Base-by-base conservation (phyloP, 2,113 vertebrate species). In the Synodontis membranacea region DNA sequence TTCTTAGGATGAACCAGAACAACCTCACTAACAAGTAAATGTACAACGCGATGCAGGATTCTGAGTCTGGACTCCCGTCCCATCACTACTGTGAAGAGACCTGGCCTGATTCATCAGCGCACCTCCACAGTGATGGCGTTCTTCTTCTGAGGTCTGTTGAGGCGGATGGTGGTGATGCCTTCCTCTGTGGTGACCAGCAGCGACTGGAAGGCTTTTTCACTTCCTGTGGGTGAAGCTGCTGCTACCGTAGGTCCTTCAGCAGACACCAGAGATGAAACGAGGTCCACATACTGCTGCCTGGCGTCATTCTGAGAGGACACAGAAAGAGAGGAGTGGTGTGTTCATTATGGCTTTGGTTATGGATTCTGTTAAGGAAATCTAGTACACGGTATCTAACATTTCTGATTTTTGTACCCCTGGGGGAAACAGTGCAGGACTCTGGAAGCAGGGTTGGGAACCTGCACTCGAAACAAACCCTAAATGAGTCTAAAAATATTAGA, bases 41-140 rank as follows among this genome's bases (percentile, higher is more conserved):
- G 25, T 62, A 28, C 5, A n/a, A n/a, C 60, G 4, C 1, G 60
- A 31, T 4, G 28, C 28, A 64, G 28, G 9, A 64, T 34, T 17
- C 2, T 34, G n/a, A 12, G 25, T 62, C 31, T 17, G 62, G 34
- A 21, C 37, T 8, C 11, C 14, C 31, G n/a, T 39, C 66, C 5
- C 17, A 6, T 37, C 64, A n/a, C n/a, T 14, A 14, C 28, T 62
- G 8, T n/a, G 10, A 62, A n/a, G 28, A 34, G 31, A 31, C 64
- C 64, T 62, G 58, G 25, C 11, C 12, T 17, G 23, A 54, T 12
- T 31, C 8, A 28, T 54, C 37, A 31, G 1, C 75, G 58, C 90
- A 99, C 98, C 97, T 94, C 88, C 0, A 68, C 78, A 5, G 87
- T 98, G 90, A 99, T 95, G 86, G 98, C 97, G 82, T 99, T 99